Evolutionary conservation across 2,797 vertebrate genomes (phyloP).

Genomic region (Sebastolobus altivelis): DNA sequence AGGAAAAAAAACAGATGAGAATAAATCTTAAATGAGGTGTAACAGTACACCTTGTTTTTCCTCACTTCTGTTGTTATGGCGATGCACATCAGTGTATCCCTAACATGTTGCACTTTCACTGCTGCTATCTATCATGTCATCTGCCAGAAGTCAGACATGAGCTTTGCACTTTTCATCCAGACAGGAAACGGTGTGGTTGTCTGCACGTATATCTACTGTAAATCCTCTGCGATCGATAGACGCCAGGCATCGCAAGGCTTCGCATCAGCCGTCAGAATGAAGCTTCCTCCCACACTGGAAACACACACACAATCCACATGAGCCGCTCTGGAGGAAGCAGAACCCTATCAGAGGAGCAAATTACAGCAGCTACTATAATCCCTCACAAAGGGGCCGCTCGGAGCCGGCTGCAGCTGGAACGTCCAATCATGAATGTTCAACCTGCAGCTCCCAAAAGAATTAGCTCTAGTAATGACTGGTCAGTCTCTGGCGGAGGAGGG

Average conservation of each 20-base stretch:
- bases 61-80: background rate
- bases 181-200: slow-evolving; percentile 3
- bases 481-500: background rate
- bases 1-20: background rate
- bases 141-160: background rate
- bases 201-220: slow-evolving; percentile 12
- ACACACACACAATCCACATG: slow-evolving; percentile 17
- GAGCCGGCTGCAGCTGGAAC: background rate
- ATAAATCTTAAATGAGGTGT: no score
- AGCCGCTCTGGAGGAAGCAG: slow-evolving; percentile 34
- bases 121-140: background rate
- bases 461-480: background rate
- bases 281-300: slow-evolving; percentile 18
- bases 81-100: background rate
- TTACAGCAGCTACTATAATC: slow-evolving; percentile 30
- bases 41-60: background rate
- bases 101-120: background rate
- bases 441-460: background rate
- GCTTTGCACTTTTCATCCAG: slow-evolving; percentile 12
- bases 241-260: background rate
- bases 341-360: slow-evolving; percentile 19
- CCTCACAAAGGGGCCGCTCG: background rate
- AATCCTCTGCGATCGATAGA: slow-evolving; percentile 27
- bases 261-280: slow-evolving; percentile 30
- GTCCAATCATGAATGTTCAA: background rate